phyloP scores from a whole-genome alignment of 2,113 vertebrate species.

The Chascanopsetta lugubris region DNA sequence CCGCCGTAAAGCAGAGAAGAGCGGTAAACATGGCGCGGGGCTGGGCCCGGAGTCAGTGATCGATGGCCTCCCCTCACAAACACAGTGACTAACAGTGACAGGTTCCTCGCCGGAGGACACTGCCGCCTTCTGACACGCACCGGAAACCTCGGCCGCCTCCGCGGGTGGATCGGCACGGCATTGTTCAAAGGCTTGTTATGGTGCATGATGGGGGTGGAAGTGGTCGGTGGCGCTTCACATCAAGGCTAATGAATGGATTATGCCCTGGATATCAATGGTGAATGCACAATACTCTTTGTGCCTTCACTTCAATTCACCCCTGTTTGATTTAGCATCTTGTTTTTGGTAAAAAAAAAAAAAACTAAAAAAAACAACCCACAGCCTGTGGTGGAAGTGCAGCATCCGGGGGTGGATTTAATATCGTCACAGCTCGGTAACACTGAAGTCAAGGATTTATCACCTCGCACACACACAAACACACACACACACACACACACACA shows the following conservation, averaged over 20 bases:
- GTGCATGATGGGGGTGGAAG: constrained; percentile 58
- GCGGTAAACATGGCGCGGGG: constrained; percentile 37
- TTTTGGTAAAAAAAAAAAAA: constrained; percentile 55
- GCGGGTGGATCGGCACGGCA: constrained; percentile 27
- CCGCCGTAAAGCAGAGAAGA: constrained; percentile 9
- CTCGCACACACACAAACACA: constrained; percentile 30
- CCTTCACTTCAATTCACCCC: constrained; percentile 50
- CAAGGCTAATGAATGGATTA: constrained; percentile 69
- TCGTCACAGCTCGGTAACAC: constrained; percentile 27
- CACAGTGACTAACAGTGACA: constrained; percentile 45
- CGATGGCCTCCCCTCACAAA: constrained; percentile 63
- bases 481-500: constrained; percentile 30
- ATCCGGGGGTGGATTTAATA: constrained; percentile 48
- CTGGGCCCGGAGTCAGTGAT: constrained; percentile 45
- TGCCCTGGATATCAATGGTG: constrained; percentile 64
- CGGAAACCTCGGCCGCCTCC: constrained; percentile 59
- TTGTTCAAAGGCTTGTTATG: constrained; percentile 62
- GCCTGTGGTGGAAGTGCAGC: constrained; percentile 47
- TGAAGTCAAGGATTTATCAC: constrained; percentile 44
- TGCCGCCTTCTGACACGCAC: constrained; percentile 47
- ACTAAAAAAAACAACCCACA: constrained; percentile 25
- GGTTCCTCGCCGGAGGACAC: constrained; percentile 44
- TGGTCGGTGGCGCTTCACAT: constrained; percentile 52
- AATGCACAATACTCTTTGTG: constrained; percentile 67
- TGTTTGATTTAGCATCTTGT: constrained; percentile 74